phyloP scores from a whole-genome alignment of 2,797 vertebrate species.

The Vultur gryphus region DNA sequence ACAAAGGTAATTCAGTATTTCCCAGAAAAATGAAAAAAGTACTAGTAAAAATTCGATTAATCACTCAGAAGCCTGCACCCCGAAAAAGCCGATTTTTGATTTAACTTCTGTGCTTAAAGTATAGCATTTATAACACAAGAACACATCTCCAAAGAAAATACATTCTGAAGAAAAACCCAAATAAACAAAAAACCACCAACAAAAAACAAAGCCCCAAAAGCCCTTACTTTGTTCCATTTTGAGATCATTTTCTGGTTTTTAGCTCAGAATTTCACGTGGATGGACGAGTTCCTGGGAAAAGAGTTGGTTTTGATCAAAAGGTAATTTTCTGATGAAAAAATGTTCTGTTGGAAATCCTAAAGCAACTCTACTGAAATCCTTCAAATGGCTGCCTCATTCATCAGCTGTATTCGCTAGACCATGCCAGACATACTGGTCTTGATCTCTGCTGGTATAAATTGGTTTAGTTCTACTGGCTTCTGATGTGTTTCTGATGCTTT shows the following conservation, averaged over 20 bases:
- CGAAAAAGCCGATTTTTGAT: not conserved
- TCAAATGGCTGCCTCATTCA: not conserved
- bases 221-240: not conserved
- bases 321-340: not conserved
- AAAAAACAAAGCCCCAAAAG: fast-evolving
- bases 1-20: not conserved
- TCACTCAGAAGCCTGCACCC: not conserved
- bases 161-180: not conserved
- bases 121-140: not conserved
- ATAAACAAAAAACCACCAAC: not conserved
- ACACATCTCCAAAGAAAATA: not conserved
- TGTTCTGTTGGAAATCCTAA: not conserved
- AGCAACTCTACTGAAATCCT: not conserved
- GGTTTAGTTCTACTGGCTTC: not conserved
- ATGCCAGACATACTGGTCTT: not conserved
- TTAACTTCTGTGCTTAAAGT: not conserved
- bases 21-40: not conserved
- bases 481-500: not conserved
- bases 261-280: not conserved
- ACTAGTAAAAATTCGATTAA: not conserved
- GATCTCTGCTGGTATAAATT: not conserved
- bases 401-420: not conserved
- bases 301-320: not conserved
- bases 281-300: not conserved
- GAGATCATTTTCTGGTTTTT: not conserved